Evolutionary conservation across 2,113 vertebrate species (phyloP).

Genomic region (Forbesichthys agassizii): DNA sequence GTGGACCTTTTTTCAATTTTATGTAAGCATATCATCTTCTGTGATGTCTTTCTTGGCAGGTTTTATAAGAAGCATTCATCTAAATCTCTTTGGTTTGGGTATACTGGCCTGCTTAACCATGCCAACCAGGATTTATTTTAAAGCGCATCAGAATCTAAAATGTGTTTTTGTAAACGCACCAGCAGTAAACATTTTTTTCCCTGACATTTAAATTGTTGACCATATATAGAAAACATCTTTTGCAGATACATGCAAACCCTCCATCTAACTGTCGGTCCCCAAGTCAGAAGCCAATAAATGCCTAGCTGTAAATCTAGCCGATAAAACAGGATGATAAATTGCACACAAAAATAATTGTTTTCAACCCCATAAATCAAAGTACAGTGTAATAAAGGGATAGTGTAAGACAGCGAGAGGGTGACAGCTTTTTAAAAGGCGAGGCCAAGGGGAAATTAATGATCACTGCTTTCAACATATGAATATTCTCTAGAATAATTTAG

Average conservation of each 20-base stretch:
- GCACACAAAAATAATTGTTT: conserved; percentile 21
- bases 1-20: neutral
- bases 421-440: neutral
- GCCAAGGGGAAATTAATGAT: neutral
- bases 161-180: too few relatives aligned
- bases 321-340: neutral
- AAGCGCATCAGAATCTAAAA: too few relatives aligned
- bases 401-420: conserved; percentile 1
- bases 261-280: too few relatives aligned
- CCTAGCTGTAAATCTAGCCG: too few relatives aligned
- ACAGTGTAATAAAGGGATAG: too few relatives aligned
- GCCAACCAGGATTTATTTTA: too few relatives aligned
- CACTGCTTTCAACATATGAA: neutral
- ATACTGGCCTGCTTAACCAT: too few relatives aligned
- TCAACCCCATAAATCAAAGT: conserved; percentile 10
- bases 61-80: conserved; percentile 2
- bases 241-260: too few relatives aligned
- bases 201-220: too few relatives aligned
- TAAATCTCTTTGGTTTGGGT: neutral
- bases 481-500: neutral
- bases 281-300: too few relatives aligned
- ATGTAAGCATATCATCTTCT: conserved; percentile 12
- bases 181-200: too few relatives aligned
- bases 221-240: too few relatives aligned
- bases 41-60: neutral